Percentiles rank a stretch among this genome's conserved stretches.
phyloP scores from a whole-genome alignment of 2,888 invertebrate genomes.

The Rhaphigaster nebulosa region DNA sequence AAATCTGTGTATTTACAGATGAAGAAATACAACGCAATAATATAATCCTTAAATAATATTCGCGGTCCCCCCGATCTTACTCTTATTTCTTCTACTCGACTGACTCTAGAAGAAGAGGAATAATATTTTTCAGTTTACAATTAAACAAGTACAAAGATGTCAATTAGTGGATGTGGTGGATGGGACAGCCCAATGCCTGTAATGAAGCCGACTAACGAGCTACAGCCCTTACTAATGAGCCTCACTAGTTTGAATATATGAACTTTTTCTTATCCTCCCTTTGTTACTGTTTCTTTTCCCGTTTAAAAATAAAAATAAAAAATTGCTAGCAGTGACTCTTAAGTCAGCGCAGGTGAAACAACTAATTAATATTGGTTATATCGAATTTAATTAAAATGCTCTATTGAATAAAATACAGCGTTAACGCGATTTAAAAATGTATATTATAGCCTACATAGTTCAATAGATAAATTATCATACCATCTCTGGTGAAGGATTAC shows the following conservation, averaged over 20 bases:
- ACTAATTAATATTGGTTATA: neutral
- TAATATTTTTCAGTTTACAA: constrained; percentile 18
- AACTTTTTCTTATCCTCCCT: constrained; percentile 24
- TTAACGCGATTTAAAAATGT: neutral
- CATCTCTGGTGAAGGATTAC: too few relatives aligned
- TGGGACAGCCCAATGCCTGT: neutral
- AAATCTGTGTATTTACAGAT: neutral
- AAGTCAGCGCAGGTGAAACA: neutral
- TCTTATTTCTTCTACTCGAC: neutral
- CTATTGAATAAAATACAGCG: neutral
- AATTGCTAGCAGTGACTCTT: neutral
- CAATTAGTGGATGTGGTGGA: neutral
- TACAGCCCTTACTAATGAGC: constrained; percentile 24
- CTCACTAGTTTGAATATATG: constrained; percentile 50
- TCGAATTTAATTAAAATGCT: neutral
- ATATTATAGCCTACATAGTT: too few relatives aligned
- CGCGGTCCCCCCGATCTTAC: neutral
- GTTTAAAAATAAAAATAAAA: neutral
- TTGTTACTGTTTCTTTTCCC: neutral
- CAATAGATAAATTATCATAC: too few relatives aligned
- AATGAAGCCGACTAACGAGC: constrained; percentile 10
- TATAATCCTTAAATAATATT: neutral
- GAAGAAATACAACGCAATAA: neutral
- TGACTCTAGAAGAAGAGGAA: neutral
- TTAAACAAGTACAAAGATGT: constrained; percentile 49